phyloP scores from a whole-genome alignment of 2,113 vertebrate genomes.

The Aleadryas rufinucha region DNA sequence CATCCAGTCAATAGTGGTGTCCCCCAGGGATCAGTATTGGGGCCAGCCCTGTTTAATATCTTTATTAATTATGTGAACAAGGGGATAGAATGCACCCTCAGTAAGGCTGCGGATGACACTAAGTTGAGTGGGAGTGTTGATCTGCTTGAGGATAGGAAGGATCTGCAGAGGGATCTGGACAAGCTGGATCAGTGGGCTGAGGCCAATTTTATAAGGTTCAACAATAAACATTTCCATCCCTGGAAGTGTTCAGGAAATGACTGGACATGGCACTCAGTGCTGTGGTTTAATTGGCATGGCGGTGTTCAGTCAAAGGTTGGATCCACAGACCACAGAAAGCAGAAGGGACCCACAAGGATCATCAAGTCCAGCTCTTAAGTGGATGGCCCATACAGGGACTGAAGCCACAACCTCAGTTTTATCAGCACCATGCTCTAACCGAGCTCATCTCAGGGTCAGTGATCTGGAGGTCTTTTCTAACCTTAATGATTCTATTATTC shows the following conservation, averaged over 20 bases:
- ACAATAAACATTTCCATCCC: neutral
- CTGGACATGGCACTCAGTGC: neutral
- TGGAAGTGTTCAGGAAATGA: neutral
- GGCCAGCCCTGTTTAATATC: neutral
- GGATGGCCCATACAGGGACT: neutral
- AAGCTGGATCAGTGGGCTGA: neutral
- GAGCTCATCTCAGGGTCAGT: neutral
- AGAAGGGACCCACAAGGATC: neutral
- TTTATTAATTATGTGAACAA: neutral
- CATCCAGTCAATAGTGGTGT: neutral
- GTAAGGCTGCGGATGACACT: neutral
- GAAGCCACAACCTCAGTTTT: neutral
- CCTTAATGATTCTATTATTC: neutral
- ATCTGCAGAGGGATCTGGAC: neutral
- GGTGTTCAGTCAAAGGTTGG: neutral
- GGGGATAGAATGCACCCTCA: neutral
- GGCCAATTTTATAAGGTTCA: neutral
- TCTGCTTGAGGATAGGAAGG: neutral
- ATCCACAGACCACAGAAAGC: neutral
- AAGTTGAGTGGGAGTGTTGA: neutral
- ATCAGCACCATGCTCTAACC: neutral
- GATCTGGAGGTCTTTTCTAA: neutral
- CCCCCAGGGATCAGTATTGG: accelerated
- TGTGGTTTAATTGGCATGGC: neutral
- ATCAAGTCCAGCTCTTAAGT: neutral